Conservation (phyloP, 2,113 vertebrate species). For the Accipiter cooperii region DNA sequence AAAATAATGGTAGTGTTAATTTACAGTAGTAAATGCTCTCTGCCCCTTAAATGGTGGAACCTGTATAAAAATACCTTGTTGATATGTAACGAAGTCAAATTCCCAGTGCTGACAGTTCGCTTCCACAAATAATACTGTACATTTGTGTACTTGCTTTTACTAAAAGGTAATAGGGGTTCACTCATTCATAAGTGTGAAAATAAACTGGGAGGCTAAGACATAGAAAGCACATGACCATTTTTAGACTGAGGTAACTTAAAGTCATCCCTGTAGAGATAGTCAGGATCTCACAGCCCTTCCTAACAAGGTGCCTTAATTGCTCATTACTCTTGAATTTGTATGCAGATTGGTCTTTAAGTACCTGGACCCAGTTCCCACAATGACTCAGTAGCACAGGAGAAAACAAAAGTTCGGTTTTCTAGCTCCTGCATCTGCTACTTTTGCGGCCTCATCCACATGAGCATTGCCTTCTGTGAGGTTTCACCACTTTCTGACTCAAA, state of each 20-base stretch:
- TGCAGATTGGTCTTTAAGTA: background rate
- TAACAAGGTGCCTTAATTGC: background rate
- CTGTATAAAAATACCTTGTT: constrained; percentile 26
- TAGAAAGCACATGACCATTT: background rate
- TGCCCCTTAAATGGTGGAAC: background rate
- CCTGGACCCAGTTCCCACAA: background rate
- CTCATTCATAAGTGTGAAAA: background rate
- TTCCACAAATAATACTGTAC: background rate
- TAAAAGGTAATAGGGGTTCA: background rate
- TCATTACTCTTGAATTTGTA: background rate
- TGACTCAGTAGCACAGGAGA: background rate
- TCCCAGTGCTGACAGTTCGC: background rate
- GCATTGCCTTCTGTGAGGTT: background rate
- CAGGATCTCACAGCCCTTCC: background rate
- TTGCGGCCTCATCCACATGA: background rate
- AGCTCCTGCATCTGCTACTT: background rate
- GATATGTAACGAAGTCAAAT: background rate
- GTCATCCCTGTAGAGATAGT: background rate
- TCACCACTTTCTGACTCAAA: background rate
- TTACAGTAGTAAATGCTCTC: constrained; percentile 29
- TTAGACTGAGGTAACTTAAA: background rate
- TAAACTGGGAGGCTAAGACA: background rate
- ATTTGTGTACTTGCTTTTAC: background rate
- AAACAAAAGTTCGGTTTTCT: background rate
- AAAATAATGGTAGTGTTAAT: constrained; percentile 55